phyloP scores from a whole-genome alignment of 2,888 invertebrate species.

The Drosophila subquinaria region DNA sequence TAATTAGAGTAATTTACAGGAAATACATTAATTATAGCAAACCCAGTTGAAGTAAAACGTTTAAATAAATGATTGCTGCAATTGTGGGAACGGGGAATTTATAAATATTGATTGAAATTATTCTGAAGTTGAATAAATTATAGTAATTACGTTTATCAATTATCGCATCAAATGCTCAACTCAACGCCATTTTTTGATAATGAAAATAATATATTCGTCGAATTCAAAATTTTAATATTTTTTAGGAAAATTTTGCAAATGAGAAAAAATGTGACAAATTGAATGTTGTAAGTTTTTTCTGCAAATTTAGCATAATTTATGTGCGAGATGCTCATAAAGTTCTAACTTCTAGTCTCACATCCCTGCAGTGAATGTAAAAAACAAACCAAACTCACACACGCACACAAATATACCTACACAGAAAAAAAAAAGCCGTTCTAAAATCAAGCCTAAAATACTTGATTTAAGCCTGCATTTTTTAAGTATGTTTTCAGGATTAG shows the following conservation, averaged over 20 bases:
- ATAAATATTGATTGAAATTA: constrained; percentile 25
- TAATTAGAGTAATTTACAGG: constrained; percentile 7
- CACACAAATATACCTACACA: not conserved
- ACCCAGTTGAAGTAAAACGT: constrained; percentile 1
- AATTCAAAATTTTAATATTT: not conserved
- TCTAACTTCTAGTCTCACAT: constrained; percentile 20
- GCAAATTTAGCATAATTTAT: constrained; percentile 47
- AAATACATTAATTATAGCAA: constrained; percentile 9
- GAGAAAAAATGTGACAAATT: not conserved
- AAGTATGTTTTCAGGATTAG: too few relatives aligned
- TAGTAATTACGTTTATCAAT: constrained; percentile 11
- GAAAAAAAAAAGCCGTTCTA: too few relatives aligned
- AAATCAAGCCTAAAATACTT: too few relatives aligned
- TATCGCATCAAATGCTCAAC: not conserved
- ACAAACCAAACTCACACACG: constrained; percentile 3
- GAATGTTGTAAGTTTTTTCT: constrained; percentile 16
- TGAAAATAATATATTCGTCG: not conserved
- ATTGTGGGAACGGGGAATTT: not conserved
- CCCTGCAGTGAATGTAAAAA: constrained; percentile 22
- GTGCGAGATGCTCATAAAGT: constrained; percentile 43
- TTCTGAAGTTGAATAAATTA: constrained; percentile 14
- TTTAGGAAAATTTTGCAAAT: not conserved
- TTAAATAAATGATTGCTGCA: constrained; percentile 4
- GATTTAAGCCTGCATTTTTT: too few relatives aligned
- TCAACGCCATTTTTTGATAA: not conserved